A percentile compares a stretch with the other conserved stretches of the same genome.
Conservation (phyloP, 2,888 invertebrate species). For the Oligia fasciuncula region DNA sequence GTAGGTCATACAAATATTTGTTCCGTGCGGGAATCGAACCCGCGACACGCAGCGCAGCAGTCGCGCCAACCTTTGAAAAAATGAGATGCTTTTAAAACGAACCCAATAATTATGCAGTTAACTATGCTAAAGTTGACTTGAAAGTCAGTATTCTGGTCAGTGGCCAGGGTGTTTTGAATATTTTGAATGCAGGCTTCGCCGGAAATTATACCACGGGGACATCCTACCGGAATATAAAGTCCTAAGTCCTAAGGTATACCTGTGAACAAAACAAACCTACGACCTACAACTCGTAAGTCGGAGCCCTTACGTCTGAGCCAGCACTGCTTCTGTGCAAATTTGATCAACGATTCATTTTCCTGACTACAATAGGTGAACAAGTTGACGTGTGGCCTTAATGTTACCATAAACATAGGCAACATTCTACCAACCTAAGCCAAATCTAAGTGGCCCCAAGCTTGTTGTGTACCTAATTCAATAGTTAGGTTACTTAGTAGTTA, state of each 20-base stretch:
- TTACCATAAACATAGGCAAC: background rate
- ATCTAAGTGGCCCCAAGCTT: constrained; percentile 19
- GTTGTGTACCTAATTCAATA: constrained; percentile 32
- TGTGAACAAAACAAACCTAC: no score
- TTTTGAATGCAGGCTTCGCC: background rate
- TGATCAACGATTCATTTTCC: background rate
- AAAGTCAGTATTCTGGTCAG: background rate
- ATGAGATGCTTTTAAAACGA: no score
- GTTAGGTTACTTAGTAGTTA: constrained; percentile 27
- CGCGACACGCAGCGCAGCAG: no score
- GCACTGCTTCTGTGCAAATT: no score
- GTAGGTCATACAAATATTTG: no score
- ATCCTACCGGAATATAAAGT: no score
- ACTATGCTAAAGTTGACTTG: background rate
- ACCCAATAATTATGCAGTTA: background rate
- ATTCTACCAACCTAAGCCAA: background rate
- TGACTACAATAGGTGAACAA: background rate
- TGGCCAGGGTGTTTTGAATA: background rate
- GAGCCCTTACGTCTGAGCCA: no score
- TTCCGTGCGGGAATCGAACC: no score
- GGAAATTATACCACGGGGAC: no score
- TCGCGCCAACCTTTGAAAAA: no score
- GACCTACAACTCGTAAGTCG: no score
- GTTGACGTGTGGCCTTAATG: background rate
- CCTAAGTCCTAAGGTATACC: no score